These are phyloP conservation scores for Psilanteris sp. DNA, from an alignment of 1,140 invertebrate species.

Conservation along the genomic window DNA sequence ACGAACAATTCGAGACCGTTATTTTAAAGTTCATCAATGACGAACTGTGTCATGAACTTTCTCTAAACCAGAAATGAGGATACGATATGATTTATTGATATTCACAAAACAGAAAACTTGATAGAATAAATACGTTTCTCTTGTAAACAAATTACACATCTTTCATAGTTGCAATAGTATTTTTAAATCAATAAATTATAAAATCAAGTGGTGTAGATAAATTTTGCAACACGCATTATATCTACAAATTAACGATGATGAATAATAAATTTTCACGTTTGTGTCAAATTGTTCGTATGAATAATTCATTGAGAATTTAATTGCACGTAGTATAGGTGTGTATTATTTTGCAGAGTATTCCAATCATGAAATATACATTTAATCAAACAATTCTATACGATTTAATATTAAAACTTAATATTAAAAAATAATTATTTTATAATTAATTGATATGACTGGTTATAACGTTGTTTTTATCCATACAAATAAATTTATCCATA, in stretches of 20 bases:
- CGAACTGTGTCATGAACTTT: constrained; percentile 42
- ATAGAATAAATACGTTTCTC: too few relatives aligned
- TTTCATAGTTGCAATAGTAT: too few relatives aligned
- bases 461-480: too few relatives aligned
- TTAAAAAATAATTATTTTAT: too few relatives aligned
- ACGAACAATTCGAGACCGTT: constrained; percentile 35
- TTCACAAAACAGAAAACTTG: constrained; percentile 30
- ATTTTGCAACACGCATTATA: constrained; percentile 42
- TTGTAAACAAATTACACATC: too few relatives aligned
- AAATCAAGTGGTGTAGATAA: constrained; percentile 21
- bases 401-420: constrained; percentile 23
- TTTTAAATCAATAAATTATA: constrained; percentile 48
- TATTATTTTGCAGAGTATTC: constrained; percentile 26
- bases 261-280: constrained; percentile 53
- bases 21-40: constrained; percentile 54
- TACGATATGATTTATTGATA: constrained; percentile 47
- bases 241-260: constrained; percentile 51
- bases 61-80: constrained; percentile 31
- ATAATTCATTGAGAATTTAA: constrained; percentile 50
- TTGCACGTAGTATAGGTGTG: constrained; percentile 29
- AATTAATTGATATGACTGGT: constrained; percentile 9
- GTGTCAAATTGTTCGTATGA: constrained; percentile 51
- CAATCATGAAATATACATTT: constrained; percentile 33
- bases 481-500: too few relatives aligned
- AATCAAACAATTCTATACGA: constrained; percentile 30